Evolutionary conservation across 2,797 vertebrate genomes (phyloP), one percentile per base, ranked within the genome.

Genomic region (Bradypodion ventrale): DNA sequence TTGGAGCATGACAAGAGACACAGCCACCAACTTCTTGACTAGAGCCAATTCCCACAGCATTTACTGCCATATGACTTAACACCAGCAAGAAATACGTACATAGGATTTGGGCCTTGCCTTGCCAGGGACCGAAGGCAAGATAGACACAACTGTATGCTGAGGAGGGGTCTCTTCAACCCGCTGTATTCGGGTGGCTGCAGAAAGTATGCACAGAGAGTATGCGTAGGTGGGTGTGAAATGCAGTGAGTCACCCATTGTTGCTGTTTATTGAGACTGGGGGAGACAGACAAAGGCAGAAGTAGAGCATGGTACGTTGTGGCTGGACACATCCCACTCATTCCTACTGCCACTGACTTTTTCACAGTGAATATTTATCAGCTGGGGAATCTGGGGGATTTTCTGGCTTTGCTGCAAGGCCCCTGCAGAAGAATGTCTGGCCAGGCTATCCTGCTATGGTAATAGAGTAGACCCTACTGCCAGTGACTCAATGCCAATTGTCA

Each of bases 211-310:
- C 63, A 60, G 87, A 76, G 89, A 87, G 86, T 87, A 77, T 92
- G 88, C 92, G 90, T 94, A 94, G 92, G 89, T 95, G 91, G 92
- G 82, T n/a, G 84, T 73, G 89, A 90, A 94, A 94, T 88, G 93
- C 78, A 78, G 90, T 25, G 84, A 87, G 80, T 42, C 37, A 27
- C 82, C 75, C 75, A 0, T 37, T 21, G 32, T 66, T 73, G 87
- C 87, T 40, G 80, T 89, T 89, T 85, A n/a, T 56, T 84, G 15
- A 78, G 90, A 82, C 84, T 83, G 88, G 90, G 83, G 59, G 77
- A 76, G 86, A 87, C 37, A 88, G 42, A 63, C 42, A 25, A 52
- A 66, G 3, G 25, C 77, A 65, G 60, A 65, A 56, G 63, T 59
- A 29, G 29, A 13, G 2, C 19, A 2, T 4, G 40, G 83, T 90